A percentile compares a stretch with the other conserved stretches of the same genome.
These are phyloP conservation scores for Xenopus tropicalis DNA, from an alignment of 2,113 vertebrate genomes.

Conservation along the genomic window UCB_Xtro_10.0 CM004443.2:144062001-144062500, in stretches of 20 bases:
- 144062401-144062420: slow-evolving; percentile 46
- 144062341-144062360: not conserved
- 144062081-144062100: not conserved
- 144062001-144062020: too few relatives aligned
- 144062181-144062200: not conserved
- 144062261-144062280: not conserved
- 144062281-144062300: slow-evolving; percentile 47
- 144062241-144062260: slow-evolving; percentile 34
- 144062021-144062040: too few relatives aligned
- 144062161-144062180: not conserved
- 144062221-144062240: slow-evolving; percentile 48
- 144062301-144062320: slow-evolving; percentile 47
- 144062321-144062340: slow-evolving; percentile 32
- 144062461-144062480: slow-evolving; percentile 8
- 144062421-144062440: slow-evolving; percentile 38
- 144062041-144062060: too few relatives aligned
- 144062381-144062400: slow-evolving; percentile 36
- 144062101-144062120: slow-evolving; percentile 58
- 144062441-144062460: slow-evolving; percentile 24
- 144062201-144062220: slow-evolving; percentile 24
- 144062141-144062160: slow-evolving; percentile 29
- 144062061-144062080: too few relatives aligned
- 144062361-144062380: slow-evolving; percentile 28
- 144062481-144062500: slow-evolving; percentile 3
- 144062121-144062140: slow-evolving; percentile 31